Percentiles rank a stretch among this genome's conserved stretches.
Evolutionary conservation across 1,140 invertebrate species (phyloP).

Genomic region (Potamilus streckersoni): DNA sequence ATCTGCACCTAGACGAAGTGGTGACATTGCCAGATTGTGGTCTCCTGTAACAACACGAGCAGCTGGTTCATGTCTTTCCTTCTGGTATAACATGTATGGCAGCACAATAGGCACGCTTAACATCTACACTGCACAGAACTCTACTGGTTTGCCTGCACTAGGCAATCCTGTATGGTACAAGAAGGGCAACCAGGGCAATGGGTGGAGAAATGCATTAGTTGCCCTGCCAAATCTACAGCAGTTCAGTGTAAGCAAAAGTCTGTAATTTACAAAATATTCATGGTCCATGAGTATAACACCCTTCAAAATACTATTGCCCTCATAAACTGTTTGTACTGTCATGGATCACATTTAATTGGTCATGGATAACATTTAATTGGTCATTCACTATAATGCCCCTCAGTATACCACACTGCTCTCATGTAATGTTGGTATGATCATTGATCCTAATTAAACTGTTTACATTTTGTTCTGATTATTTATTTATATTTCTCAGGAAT

Average conservation of each 20-base stretch:
- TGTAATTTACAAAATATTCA: no score
- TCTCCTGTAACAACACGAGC: constrained; percentile 27
- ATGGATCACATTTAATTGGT: no score
- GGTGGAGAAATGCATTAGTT: constrained; percentile 47
- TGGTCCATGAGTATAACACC: no score
- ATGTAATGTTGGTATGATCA: no score
- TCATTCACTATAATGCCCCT: no score
- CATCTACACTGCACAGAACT: constrained; percentile 40
- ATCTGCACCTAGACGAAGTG: constrained; percentile 72
- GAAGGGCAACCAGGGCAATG: constrained; percentile 50
- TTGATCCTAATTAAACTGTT: no score
- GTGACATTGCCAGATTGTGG: constrained; percentile 72
- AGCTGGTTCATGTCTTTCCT: constrained; percentile 62
- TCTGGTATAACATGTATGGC: constrained; percentile 85
- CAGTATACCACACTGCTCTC: no score
- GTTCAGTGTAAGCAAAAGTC: constrained; percentile 10
- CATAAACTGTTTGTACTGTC: no score
- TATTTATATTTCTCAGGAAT: no score
- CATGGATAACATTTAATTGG: no score
- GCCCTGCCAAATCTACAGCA: constrained; percentile 16
- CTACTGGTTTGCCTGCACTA: constrained; percentile 13
- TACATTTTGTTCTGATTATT: no score
- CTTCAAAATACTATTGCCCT: no score
- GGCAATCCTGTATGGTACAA: constrained; percentile 43
- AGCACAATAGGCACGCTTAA: constrained; percentile 53